Base-by-base conservation (phyloP, 2,113 vertebrate genomes). In the Tor tambroides region DNA sequence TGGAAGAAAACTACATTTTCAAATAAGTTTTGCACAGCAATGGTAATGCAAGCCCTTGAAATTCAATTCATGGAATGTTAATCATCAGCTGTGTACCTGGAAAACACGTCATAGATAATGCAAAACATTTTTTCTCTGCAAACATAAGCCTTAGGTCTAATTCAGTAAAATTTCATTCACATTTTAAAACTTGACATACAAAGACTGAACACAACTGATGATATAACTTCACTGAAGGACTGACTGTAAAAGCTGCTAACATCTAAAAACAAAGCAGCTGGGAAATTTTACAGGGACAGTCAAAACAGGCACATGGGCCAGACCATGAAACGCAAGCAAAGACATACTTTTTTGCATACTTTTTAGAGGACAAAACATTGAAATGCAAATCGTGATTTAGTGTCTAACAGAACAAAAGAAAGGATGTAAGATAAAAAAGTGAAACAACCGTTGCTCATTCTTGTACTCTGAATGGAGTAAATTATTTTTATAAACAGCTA, bases 321-420 rank as follows among this genome's bases (percentile, higher is more conserved):
- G 2, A 6, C n/a, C n/a, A 19, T 21, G 75, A 35, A 63, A 63
- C 26, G n/a, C 79, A 65, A 46, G 80, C 56, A 65, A 19, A 26
- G 54, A 49, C 41, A 69, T 23, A 6, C n/a, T n/a, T n/a, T n/a
- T n/a, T 30, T 69, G 63, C 63, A 51, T 83, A 69, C 19, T 69
- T 30, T 82, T 82, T 67, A 69, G 35, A 80, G 23, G 23, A 46
- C 41, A 35, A 43, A 65, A 81, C 32, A 26, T 2, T 19, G 75
- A 54, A 78, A 54, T 54, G 43, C 46, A 80, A 17, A 38, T 43
- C 14, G 23, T 83, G 80, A 83, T 51, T 83, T 83, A 83, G 80
- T 83, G 80, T 83, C 11, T 23, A 30, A 69, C 2, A 83, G 26
- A 69, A 83, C 26, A 30, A 49, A 81, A 23, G 11, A 80, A 80